Evolutionary conservation across 2,113 vertebrate genomes (phyloP).

Genomic region (Collichthys lucidus): DNA sequence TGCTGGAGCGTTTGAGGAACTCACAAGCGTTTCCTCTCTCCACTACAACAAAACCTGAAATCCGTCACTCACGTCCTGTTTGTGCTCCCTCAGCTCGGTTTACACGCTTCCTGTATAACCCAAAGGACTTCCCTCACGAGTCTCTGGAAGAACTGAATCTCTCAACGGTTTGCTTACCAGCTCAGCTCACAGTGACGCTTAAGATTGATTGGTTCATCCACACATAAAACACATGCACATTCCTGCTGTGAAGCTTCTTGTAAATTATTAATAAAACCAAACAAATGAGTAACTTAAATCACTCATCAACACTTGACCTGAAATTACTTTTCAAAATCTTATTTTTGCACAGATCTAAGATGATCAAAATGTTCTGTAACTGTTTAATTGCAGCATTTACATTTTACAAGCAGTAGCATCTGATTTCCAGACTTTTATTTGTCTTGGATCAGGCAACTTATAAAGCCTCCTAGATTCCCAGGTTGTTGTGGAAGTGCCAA

Average conservation of each 20-base stretch:
- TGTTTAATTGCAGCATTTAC: too few relatives aligned
- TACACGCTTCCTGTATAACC: conserved; percentile 74
- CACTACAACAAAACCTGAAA: conserved; percentile 56
- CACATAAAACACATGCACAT: conserved; percentile 6
- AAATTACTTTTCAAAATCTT: background rate
- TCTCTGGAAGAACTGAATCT: conserved; percentile 47
- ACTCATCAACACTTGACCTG: background rate
- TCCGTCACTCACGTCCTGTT: conserved; percentile 78
- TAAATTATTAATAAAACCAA: conserved; percentile 1
- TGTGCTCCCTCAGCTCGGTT: conserved; percentile 62
- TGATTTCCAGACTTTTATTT: background rate
- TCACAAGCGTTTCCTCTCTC: conserved; percentile 47
- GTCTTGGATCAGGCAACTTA: background rate
- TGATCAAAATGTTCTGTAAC: too few relatives aligned
- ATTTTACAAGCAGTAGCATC: too few relatives aligned
- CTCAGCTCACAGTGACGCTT: conserved; percentile 45
- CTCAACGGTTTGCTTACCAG: conserved; percentile 71
- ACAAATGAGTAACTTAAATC: background rate
- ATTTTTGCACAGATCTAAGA: background rate
- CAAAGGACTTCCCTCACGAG: conserved; percentile 67
- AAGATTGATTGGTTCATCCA: conserved; percentile 21
- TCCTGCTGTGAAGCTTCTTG: background rate
- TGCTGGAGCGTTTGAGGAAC: conserved; percentile 49
- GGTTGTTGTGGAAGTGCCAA: too few relatives aligned
- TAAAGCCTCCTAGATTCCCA: too few relatives aligned